Percentiles rank a stretch among this genome's conserved stretches.
Evolutionary conservation across 2,888 invertebrate genomes (phyloP).

Genomic region (Agriopis aurantiaria): DNA sequence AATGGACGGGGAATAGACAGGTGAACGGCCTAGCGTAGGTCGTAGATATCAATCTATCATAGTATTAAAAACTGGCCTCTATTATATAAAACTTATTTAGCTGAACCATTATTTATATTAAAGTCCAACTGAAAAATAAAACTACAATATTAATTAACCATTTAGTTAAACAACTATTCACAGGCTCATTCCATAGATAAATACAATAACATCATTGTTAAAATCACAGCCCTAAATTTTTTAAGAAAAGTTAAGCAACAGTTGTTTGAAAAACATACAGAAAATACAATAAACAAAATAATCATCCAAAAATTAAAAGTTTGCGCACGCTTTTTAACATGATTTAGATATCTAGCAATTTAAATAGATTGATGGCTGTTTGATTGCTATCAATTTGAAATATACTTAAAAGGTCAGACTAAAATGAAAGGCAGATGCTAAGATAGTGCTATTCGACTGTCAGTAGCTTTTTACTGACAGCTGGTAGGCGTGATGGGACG

Average conservation of each 20-base stretch:
- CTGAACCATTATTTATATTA: too few relatives aligned
- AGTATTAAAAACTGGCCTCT: neutral
- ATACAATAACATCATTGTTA: too few relatives aligned
- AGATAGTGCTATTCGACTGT: conserved; percentile 55
- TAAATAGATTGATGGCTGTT: conserved; percentile 30
- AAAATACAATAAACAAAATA: neutral
- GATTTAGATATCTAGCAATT: conserved; percentile 13
- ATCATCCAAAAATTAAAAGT: neutral
- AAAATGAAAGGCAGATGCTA: conserved; percentile 58
- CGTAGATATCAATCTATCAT: conserved; percentile 4
- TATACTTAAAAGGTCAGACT: conserved; percentile 36
- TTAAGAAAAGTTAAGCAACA: too few relatives aligned
- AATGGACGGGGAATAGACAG: conserved; percentile 37
- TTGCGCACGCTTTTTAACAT: neutral
- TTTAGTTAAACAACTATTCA: too few relatives aligned
- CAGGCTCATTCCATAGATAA: too few relatives aligned
- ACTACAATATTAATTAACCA: too few relatives aligned
- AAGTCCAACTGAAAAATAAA: too few relatives aligned
- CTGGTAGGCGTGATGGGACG: conserved; percentile 32
- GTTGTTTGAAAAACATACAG: too few relatives aligned
- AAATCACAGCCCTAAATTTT: too few relatives aligned
- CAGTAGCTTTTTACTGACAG: conserved; percentile 44
- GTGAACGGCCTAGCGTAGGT: conserved; percentile 39
- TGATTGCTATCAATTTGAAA: conserved; percentile 33
- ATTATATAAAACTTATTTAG: too few relatives aligned